Evolutionary conservation across 2,888 invertebrate genomes (phyloP), one percentile per base, ranked within the genome.

Genomic region (Camptogramma bilineatum): DNA sequence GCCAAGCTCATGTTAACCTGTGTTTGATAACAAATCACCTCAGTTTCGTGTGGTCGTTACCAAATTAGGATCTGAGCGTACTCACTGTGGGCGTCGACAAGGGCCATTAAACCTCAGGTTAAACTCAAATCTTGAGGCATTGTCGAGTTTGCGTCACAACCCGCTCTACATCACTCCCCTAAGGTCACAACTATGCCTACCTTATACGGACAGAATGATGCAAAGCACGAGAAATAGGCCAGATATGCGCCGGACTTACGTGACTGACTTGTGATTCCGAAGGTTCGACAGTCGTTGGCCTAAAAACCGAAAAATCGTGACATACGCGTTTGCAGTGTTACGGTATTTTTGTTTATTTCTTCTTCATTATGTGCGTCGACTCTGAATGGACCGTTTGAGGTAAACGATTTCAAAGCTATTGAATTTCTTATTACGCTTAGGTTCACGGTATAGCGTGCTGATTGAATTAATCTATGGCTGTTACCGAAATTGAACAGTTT

Each of bases 281-380:
- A 81, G 77, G 77, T 74, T 75, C 72, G 66, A 42, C 64, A 77
- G 81, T 79, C 81, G 85, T 84, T 84, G 87, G 82, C 86, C 87
- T 76, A 85, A 83, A 79, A 76, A 66, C 70, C 70, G 67, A 74
- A 73, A 77, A 84, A 75, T 78, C 83, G 82, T 84, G 84, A 82
- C 81, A 81, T 72, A 64, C 66, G 69, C 53, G 59, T 70, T 68
- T 68, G 70, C 74, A 72, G 74, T 73, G 73, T 75, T 77, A 80
- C 79, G 77, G 81, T 81, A 82, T 77, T 54, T 53, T 50, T 42
- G 21, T 76, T 75, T 71, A 71, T 73, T 76, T 66, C 70, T 72
- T 75, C 76, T 66, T 74, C 73, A 77, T 78, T 78, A 77, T 73
- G 76, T 74, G 72, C 70, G 64, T 75, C 68, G 77, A 74, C 74